Evolutionary conservation across 2,113 vertebrate species (phyloP), one percentile per base, ranked within the genome.

Genomic region (Bungarus multicinctus): DNA sequence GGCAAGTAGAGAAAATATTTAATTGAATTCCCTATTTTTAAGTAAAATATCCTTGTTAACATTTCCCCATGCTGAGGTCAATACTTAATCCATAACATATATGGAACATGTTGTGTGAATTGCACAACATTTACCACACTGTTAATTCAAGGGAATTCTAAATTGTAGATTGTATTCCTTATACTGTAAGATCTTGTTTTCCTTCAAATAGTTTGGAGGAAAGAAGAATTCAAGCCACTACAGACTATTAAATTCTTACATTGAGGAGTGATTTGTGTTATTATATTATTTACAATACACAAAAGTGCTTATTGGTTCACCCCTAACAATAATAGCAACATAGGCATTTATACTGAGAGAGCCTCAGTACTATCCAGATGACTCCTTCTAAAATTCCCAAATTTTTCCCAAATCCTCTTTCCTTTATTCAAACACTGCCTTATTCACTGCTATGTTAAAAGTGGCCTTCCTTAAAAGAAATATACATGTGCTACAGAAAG

Each of bases 111-210:
- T 22, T 22, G 81, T 85, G 53, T 47, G 5, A 34, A 89, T 92
- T 93, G 30, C 88, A 93, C 60, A 92, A 92, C 22, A 60, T 23
- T 85, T 60, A 23, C 22, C 69, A 18, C 30, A 43, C 64, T 85
- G 50, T 43, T 90, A 64, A 55, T 53, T 39, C 92, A 55, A 91
- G 74, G 11, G 25, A 88, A 91, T 18, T 55, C 43, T 88, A n/a
- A n/a, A 74, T 39, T 69, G 9, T 60, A 60, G 6, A 50, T 88
- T 74, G 34, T 85, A 81, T 55, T 92, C 8, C 5, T 85, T 89
- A 34, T 85, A 69, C 92, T 85, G 22, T 50, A 55, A 43, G 43
- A 93, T 90, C 88, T n/a, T 89, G 74, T 93, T 89, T 93, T 93
- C 23, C 18, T 90, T 88, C 54, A 60, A 85, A n/a, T 50, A 14